A percentile compares a stretch with the other conserved stretches of the same genome.
These are phyloP conservation scores for Drosophila paranaensis DNA, from an alignment of 2,888 invertebrate species.

Conservation along the genomic window DNA sequence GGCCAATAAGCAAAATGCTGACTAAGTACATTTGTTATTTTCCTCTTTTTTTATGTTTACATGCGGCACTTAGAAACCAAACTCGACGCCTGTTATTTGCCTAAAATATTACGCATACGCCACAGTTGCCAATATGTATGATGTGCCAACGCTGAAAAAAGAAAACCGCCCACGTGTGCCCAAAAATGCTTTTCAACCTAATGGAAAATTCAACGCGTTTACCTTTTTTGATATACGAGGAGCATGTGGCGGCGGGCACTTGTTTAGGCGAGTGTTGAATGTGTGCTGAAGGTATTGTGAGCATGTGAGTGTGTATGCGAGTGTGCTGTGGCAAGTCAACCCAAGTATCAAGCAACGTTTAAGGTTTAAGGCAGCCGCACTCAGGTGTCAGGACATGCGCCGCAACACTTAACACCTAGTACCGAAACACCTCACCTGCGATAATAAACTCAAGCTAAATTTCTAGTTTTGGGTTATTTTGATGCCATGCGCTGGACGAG, in stretches of 20 bases:
- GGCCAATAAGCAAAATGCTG: constrained; percentile 52
- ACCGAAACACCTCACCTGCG: background rate
- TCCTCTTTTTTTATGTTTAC: constrained; percentile 53
- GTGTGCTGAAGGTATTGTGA: constrained; percentile 1
- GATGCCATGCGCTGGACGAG: background rate
- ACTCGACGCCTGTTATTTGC: constrained; percentile 55
- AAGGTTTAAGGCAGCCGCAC: constrained; percentile 49
- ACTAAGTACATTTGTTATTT: constrained; percentile 36
- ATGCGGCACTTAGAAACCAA: constrained; percentile 31
- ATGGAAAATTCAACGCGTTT: constrained; percentile 69
- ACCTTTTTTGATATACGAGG: constrained; percentile 60
- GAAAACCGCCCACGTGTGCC: constrained; percentile 58
- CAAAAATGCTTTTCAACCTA: constrained; percentile 66
- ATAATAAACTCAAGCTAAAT: background rate
- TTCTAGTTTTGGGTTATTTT: constrained; percentile 3
- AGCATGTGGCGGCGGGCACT: constrained; percentile 28
- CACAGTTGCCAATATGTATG: constrained; percentile 52
- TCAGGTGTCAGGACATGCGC: constrained; percentile 32
- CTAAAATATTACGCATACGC: constrained; percentile 62
- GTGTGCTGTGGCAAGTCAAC: constrained; percentile 36
- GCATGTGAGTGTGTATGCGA: background rate
- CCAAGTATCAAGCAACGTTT: constrained; percentile 47
- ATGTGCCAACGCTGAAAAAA: constrained; percentile 44
- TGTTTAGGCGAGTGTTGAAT: constrained; percentile 29
- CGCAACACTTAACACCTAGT: constrained; percentile 15